Conservation (phyloP, 2,888 invertebrate species). For the Mactromeris polynyma region DNA sequence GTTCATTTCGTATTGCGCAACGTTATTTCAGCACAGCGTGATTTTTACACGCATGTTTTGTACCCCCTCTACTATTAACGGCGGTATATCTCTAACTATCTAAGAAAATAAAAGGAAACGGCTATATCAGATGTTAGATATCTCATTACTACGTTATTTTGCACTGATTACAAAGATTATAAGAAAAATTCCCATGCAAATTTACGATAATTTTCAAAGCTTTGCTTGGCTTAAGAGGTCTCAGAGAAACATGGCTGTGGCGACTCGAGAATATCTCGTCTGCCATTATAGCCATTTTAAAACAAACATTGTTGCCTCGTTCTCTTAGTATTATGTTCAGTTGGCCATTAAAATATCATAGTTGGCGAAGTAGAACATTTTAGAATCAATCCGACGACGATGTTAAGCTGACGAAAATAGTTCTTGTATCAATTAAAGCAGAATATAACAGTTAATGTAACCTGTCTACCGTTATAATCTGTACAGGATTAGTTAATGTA, state of each 20-base stretch:
- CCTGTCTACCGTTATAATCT: too few species aligned
- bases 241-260: slow-evolving; percentile 19
- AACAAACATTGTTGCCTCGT: background rate
- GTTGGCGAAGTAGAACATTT: background rate
- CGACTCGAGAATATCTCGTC: slow-evolving; percentile 37
- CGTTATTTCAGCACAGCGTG: slow-evolving; percentile 42
- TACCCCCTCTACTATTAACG: slow-evolving; percentile 18
- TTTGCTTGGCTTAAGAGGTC: slow-evolving; percentile 35
- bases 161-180: slow-evolving; percentile 51
- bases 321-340: background rate
- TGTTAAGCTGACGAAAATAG: background rate
- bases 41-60: slow-evolving; percentile 18
- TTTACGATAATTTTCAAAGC: slow-evolving; percentile 46
- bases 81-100: slow-evolving; percentile 36
- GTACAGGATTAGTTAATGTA: background rate
- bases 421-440: background rate
- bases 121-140: slow-evolving; percentile 38
- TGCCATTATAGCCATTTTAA: slow-evolving; percentile 4
- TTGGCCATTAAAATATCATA: background rate
- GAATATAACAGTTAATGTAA: too few species aligned
- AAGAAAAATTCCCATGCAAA: slow-evolving; percentile 50
- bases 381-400: background rate
- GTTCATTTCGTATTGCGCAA: slow-evolving; percentile 35
- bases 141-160: slow-evolving; percentile 41
- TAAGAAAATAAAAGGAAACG: slow-evolving; percentile 40